Conservation (phyloP, 1,140 invertebrate genomes). For the Pachyrhynchus sulphureomaculatus region DNA sequence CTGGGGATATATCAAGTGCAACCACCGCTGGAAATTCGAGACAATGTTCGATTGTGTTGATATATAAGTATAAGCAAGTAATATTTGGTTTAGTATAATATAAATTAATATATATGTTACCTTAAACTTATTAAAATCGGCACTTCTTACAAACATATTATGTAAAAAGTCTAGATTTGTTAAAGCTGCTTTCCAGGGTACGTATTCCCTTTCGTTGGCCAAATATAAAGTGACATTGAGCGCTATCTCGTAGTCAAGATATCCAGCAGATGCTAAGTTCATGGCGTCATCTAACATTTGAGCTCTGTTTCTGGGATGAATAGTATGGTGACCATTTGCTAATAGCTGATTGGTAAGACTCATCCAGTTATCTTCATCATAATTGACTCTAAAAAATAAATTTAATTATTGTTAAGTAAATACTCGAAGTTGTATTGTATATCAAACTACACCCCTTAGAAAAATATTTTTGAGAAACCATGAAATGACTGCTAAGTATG, state of each 20-base stretch:
- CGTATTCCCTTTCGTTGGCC: constrained; percentile 69
- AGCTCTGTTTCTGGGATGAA: constrained; percentile 78
- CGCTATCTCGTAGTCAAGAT: constrained; percentile 66
- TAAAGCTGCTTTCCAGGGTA: constrained; percentile 78
- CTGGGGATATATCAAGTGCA: too few species aligned
- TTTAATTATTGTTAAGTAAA: neutral
- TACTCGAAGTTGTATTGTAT: too few species aligned
- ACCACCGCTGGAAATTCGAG: too few species aligned
- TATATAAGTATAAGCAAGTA: too few species aligned
- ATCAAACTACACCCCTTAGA: too few species aligned
- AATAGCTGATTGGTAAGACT: constrained; percentile 67
- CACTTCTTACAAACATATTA: constrained; percentile 70
- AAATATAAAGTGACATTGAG: constrained; percentile 76
- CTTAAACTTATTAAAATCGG: constrained; percentile 73
- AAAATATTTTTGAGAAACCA: too few species aligned
- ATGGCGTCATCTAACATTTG: constrained; percentile 87
- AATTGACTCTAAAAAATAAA: constrained; percentile 53
- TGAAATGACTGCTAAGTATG: too few species aligned
- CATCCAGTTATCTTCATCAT: constrained; percentile 57
- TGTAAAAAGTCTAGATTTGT: constrained; percentile 69
- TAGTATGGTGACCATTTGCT: constrained; percentile 53
- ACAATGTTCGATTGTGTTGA: too few species aligned
- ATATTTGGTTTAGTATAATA: too few species aligned
- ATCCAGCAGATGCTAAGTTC: constrained; percentile 73
- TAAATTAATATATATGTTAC: too few species aligned